These are phyloP conservation scores for Pseudolaguvia tuberculata DNA, from an alignment of 2,113 vertebrate species.

Conservation along the genomic window DNA sequence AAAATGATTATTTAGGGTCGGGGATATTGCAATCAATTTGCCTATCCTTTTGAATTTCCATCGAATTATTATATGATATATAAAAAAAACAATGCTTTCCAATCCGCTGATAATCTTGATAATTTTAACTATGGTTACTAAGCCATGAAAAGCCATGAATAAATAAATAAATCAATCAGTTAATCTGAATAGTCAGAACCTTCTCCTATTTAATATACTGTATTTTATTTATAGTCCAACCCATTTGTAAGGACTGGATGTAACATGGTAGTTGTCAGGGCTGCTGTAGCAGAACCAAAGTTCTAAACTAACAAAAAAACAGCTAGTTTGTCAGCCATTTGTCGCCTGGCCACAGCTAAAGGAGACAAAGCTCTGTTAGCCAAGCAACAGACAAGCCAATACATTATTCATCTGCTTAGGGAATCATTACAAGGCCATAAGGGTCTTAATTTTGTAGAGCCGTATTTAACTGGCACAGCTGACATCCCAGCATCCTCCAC, in stretches of 20 bases:
- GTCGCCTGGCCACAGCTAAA: conserved; percentile 36
- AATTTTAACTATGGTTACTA: too few species aligned
- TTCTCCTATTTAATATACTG: conserved; percentile 34
- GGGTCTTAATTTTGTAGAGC: conserved; percentile 44
- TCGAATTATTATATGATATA: background rate
- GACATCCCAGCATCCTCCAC: conserved; percentile 27
- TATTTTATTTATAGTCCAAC: conserved; percentile 7
- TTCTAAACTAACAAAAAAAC: conserved; percentile 3
- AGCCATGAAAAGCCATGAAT: conserved; percentile 10
- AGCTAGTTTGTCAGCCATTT: conserved; percentile 47
- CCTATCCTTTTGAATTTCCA: background rate
- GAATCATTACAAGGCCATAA: conserved; percentile 42
- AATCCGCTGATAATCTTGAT: background rate
- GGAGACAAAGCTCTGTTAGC: conserved; percentile 45
- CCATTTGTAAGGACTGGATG: conserved; percentile 8
- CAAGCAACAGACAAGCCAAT: conserved; percentile 45
- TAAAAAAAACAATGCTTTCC: background rate
- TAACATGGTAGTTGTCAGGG: conserved; percentile 1
- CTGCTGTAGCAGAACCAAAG: background rate
- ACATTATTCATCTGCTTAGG: conserved; percentile 47
- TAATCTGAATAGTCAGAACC: background rate
- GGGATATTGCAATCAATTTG: background rate
- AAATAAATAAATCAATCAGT: background rate
- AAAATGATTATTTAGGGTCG: background rate
- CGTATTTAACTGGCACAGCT: conserved; percentile 47